Evolutionary conservation across 1,140 invertebrate species (phyloP).

Genomic region (Drosophila repleta): DNA sequence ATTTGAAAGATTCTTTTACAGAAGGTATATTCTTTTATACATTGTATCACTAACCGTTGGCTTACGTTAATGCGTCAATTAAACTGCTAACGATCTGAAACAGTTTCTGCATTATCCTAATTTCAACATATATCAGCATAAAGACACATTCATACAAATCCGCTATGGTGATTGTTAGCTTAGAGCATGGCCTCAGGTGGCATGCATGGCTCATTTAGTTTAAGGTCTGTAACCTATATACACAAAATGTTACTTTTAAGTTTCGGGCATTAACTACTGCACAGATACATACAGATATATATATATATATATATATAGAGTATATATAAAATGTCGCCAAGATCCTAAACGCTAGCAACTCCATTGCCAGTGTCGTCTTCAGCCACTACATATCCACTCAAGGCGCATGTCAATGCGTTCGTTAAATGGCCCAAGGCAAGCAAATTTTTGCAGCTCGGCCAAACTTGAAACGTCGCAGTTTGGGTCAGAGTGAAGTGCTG

Average conservation of each 20-base stretch:
- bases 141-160: neutral
- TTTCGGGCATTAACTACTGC: neutral
- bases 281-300: neutral
- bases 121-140: neutral
- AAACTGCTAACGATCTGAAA: conserved; percentile 7
- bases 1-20: neutral
- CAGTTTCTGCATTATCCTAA: conserved; percentile 18
- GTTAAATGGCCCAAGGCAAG: conserved; percentile 47
- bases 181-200: neutral
- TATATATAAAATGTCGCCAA: conserved; percentile 15
- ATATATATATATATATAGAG: neutral
- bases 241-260: too few species aligned
- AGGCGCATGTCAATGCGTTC: conserved; percentile 37
- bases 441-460: conserved; percentile 30
- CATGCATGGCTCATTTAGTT: conserved; percentile 41
- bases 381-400: conserved; percentile 22
- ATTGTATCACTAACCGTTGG: neutral
- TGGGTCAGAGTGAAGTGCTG: conserved; percentile 30
- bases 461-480: conserved; percentile 39
- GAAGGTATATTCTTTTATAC: neutral
- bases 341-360: conserved; percentile 32
- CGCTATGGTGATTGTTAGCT: conserved; percentile 31
- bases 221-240: neutral
- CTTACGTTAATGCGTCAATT: neutral
- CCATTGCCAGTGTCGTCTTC: conserved; percentile 48